Base-by-base conservation (phyloP, 1,140 invertebrate species). In the Aphaenogaster floridana region DNA sequence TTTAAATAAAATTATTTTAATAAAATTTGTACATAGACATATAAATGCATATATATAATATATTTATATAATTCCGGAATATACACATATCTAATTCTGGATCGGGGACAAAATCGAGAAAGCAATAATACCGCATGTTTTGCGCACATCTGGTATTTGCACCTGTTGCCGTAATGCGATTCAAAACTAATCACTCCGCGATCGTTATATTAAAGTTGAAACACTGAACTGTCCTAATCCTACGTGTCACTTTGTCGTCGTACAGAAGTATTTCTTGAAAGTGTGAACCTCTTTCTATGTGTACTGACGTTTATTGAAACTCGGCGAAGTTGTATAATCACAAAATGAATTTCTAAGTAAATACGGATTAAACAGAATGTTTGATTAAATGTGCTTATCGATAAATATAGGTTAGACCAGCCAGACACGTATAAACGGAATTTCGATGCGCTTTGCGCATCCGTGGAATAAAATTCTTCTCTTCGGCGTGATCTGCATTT, bases 401-500 rank as follows among this genome's bases (percentile, higher is more conserved):
- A 74, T 74, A 83, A 83, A 83, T 74, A 61, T 17, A 11, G 11
- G 17, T 34, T 59, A 39, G 52, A 61, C n/a, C 48, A 21, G 13
- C 2, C n/a, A 21, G 4, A 45, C 11, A n/a, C 9, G 15, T 8
- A 57, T 13, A 57, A 45, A 45, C 13, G 34, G 69, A 74, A 83
- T 83, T 84, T 74, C n/a, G 54, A 80, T 80, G 48, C 63, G 48
- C 45, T 66, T 52, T 28, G 48, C 78, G 9, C 34, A 69, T 80
- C 4, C 28, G 15, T 54, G n/a, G 28, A 76, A 84, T 76, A 84
- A 84, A 84, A 84, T 84, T 76, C 34, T 61, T 72, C 80, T 63
- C 13, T 84, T 57, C 34, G 54, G 28, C n/a, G 50, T 66, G 52
- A 84, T 81, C 80, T 84, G 69, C 80, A 84, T 84, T 84, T 84